Conservation (phyloP, 2,888 invertebrate genomes). For the Abscondita cerata region DNA sequence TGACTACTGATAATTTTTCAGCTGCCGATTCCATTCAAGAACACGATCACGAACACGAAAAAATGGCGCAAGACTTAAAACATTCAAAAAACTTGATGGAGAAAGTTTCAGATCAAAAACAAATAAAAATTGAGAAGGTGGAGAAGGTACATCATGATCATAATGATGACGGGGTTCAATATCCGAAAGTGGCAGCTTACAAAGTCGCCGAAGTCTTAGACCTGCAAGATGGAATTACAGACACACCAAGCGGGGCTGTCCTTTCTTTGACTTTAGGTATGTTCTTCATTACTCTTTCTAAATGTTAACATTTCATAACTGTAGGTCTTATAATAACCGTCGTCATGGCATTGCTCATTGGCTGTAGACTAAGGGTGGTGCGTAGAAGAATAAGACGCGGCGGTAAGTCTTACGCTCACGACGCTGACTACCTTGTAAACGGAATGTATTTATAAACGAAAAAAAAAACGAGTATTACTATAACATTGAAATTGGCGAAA, state of each 20-base stretch:
- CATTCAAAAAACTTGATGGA: constrained; percentile 49
- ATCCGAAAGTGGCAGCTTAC: constrained; percentile 49
- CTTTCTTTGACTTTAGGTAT: constrained; percentile 78
- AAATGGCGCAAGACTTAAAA: constrained; percentile 56
- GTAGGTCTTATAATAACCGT: constrained; percentile 82
- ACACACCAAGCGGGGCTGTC: constrained; percentile 80
- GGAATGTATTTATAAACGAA: constrained; percentile 90
- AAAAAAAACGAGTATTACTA: background rate
- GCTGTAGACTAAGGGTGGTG: constrained; percentile 82
- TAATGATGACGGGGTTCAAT: constrained; percentile 17
- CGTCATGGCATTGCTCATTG: constrained; percentile 80
- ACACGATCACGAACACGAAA: constrained; percentile 53
- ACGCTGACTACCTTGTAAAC: constrained; percentile 96
- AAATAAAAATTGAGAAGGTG: constrained; percentile 29
- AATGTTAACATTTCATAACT: constrained; percentile 30
- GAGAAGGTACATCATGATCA: constrained; percentile 24
- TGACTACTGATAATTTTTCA: background rate
- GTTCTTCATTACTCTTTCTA: background rate
- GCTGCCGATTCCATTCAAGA: constrained; percentile 40
- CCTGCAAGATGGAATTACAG: constrained; percentile 67
- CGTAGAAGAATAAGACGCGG: constrained; percentile 76
- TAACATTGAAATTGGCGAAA: constrained; percentile 1
- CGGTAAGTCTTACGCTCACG: constrained; percentile 85
- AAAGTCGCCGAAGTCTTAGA: constrained; percentile 48
- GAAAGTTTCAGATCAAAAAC: constrained; percentile 22